phyloP scores from a whole-genome alignment of 2,888 invertebrate species.

The Steromphala cineraria region DNA sequence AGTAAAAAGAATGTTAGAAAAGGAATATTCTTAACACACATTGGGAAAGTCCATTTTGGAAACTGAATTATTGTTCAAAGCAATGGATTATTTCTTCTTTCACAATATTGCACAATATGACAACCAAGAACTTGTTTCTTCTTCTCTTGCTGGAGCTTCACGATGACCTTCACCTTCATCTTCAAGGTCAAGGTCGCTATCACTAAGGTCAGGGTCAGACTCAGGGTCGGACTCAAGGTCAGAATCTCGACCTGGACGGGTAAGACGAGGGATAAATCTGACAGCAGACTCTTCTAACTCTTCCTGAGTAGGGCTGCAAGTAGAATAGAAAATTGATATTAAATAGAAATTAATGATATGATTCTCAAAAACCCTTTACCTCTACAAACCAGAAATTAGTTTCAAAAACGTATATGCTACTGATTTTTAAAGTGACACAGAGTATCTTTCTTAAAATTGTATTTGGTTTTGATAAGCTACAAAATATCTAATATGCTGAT shows the following conservation, averaged over 20 bases:
- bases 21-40: no score
- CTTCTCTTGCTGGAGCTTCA: not conserved
- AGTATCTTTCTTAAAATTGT: no score
- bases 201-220: constrained; percentile 17
- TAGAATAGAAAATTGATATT: not conserved
- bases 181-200: not conserved
- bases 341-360: not conserved
- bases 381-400: no score
- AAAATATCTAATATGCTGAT: no score
- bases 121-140: constrained; percentile 34
- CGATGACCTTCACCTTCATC: not conserved
- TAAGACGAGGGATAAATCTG: constrained; percentile 35
- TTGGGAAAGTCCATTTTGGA: no score
- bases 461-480: no score
- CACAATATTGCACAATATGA: constrained; percentile 46
- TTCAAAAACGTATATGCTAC: no score
- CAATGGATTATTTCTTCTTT: not conserved
- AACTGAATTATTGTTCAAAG: no score
- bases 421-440: no score
- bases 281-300: constrained; percentile 28
- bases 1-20: no score
- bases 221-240: constrained; percentile 53
- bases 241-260: constrained; percentile 41
- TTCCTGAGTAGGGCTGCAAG: not conserved
- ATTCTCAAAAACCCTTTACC: no score